Evolutionary conservation across 2,888 invertebrate genomes (phyloP), one percentile per base, ranked within the genome.

Genomic region (Vandiemenella viatica): DNA sequence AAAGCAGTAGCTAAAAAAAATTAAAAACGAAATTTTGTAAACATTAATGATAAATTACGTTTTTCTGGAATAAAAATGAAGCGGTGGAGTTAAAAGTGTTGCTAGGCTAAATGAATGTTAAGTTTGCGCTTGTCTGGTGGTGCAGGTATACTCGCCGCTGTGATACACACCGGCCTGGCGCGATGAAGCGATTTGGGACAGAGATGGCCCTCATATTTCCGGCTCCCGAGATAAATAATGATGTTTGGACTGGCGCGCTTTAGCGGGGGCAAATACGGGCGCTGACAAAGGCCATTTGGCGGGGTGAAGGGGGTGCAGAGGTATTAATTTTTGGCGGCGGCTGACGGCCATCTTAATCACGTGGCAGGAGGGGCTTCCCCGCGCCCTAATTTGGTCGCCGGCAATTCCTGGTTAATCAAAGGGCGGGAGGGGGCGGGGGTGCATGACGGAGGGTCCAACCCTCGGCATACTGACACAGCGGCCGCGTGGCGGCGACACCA

Each of bases 381-480:
- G 52, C 43, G 50, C 32, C 32, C 32, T 32, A 32, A 32, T 32
- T 32, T 32, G 32, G 32, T 32, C 32, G 32, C 32, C 32, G 32
- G 32, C 32, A 32, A 32, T 32, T 32, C 32, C 32, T 32, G 32
- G 32, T 32, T 32, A 32, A 32, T 32, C 32, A 32, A 32, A 53
- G 50, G 49, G 48, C 47, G 49, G 45, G 51, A 50, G 55, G 53
- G 51, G 56, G 56, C 45, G 46, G 52, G 51, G 48, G 50, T 50
- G 7, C 18, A 15, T 32, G 45, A 20, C 38, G n/a, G 42, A 32
- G 45, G 23, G 49, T 42, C 40, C 42, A 40, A 19, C 20, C 42
- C 32, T 32, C n/a, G n/a, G n/a, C n/a, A n/a, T n/a, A n/a, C n/a
- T n/a, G n/a, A n/a, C n/a, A n/a, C n/a, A n/a, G n/a, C n/a, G n/a